A percentile compares a stretch with the other conserved stretches of the same genome.
These are phyloP conservation scores for Siniperca knerii DNA, from an alignment of 2,113 vertebrate genomes.

Conservation along the genomic window DNA sequence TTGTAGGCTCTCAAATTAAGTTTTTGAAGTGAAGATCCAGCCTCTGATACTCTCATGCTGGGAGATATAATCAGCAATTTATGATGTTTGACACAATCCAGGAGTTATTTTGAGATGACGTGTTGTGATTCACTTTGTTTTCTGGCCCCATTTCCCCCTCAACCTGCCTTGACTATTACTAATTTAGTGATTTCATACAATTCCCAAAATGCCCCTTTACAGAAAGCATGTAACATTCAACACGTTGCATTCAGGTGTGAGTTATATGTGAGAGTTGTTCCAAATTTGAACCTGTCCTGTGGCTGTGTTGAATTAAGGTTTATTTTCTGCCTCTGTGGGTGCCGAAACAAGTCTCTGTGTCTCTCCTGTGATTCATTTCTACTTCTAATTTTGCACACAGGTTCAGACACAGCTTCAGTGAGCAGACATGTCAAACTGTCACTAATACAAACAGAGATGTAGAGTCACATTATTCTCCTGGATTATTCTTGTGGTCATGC, in stretches of 20 bases:
- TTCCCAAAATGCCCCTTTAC: neutral
- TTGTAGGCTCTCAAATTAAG: neutral
- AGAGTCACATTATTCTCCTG: too few relatives aligned
- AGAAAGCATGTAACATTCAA: neutral
- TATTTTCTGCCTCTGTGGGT: too few relatives aligned
- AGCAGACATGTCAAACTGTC: too few relatives aligned
- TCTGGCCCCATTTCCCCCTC: neutral
- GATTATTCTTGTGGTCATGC: too few relatives aligned
- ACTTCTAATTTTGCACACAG: too few relatives aligned
- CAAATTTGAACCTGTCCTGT: neutral
- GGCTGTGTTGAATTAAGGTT: neutral
- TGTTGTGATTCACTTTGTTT: slow-evolving; percentile 4
- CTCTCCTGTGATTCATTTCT: neutral
- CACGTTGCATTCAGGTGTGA: neutral
- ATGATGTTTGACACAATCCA: slow-evolving; percentile 14
- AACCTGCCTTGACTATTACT: neutral
- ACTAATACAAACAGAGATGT: too few relatives aligned
- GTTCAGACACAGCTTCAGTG: too few relatives aligned
- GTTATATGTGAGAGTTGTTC: neutral
- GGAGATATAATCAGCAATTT: slow-evolving; percentile 2
- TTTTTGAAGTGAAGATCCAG: neutral
- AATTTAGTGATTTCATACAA: neutral
- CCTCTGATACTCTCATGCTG: neutral
- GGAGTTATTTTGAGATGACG: neutral
- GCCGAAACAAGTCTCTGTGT: neutral